A percentile compares a stretch with the other conserved stretches of the same genome.
These are phyloP conservation scores for Sclerodermus sp. DNA, from an alignment of 2,888 invertebrate genomes.

Conservation along the genomic window DNA sequence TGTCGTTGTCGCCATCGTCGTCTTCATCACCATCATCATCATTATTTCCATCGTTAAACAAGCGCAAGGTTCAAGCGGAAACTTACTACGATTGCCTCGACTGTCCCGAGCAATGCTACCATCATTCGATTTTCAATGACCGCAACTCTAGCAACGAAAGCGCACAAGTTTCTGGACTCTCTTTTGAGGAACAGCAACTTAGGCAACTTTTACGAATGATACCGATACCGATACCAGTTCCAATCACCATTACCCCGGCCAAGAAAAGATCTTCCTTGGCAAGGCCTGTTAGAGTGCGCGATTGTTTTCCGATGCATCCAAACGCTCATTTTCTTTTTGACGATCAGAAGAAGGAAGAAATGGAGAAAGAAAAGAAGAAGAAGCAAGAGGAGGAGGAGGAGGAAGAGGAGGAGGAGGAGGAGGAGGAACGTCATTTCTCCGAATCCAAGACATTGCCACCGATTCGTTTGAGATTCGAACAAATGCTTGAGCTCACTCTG, in stretches of 20 bases:
- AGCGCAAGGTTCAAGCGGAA: constrained; percentile 23
- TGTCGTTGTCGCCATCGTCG: no score
- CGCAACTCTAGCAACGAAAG: constrained; percentile 16
- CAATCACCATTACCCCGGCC: constrained; percentile 34
- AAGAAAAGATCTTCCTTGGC: constrained; percentile 50
- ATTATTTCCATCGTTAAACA: no score
- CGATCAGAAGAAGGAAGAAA: background rate
- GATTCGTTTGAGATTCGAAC: constrained; percentile 45
- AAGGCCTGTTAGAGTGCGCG: constrained; percentile 49
- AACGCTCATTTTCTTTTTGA: constrained; percentile 12
- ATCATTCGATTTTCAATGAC: constrained; percentile 37
- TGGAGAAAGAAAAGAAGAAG: no score
- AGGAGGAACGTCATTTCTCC: constrained; percentile 22
- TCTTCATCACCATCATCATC: no score
- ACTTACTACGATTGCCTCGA: constrained; percentile 54
- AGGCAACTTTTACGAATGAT: constrained; percentile 12
- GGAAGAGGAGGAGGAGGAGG: constrained; percentile 18
- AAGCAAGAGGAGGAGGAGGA: no score
- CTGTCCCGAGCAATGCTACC: constrained; percentile 48
- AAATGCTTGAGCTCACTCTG: constrained; percentile 48
- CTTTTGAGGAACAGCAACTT: constrained; percentile 22
- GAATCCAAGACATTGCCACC: constrained; percentile 41
- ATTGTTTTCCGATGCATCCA: constrained; percentile 40
- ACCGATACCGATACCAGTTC: background rate
- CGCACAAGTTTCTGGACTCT: no score